Evolutionary conservation across 2,888 invertebrate genomes (phyloP).

Genomic region (Lasioglossum pauxillum): DNA sequence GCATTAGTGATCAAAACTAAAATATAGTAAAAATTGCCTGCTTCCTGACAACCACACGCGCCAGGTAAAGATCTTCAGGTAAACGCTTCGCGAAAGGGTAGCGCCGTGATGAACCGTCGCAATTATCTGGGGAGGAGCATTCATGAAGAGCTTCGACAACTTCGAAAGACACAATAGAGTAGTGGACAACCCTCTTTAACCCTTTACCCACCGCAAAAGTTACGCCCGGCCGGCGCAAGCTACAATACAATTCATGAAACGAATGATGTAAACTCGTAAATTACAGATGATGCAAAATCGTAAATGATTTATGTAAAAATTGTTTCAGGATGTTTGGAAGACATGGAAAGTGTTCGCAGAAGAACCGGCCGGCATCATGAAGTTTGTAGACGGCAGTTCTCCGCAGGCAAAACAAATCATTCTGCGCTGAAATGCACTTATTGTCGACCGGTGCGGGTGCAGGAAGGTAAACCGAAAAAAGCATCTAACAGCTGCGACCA

Average conservation of each 20-base stretch:
- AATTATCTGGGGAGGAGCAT: neutral
- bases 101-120: neutral
- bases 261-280: too few relatives aligned
- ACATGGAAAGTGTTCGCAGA: neutral
- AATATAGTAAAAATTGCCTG: too few relatives aligned
- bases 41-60: too few relatives aligned
- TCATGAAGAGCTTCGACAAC: neutral
- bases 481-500: neutral
- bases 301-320: too few relatives aligned
- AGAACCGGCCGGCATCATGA: neutral
- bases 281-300: too few relatives aligned
- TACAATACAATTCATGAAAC: too few relatives aligned
- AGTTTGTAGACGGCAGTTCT: neutral
- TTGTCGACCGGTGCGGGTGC: neutral
- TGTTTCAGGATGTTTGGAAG: too few relatives aligned
- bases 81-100: too few relatives aligned
- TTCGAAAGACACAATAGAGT: neutral
- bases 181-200: neutral
- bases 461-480: constrained; percentile 15
- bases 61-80: too few relatives aligned
- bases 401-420: neutral
- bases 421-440: neutral
- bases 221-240: too few relatives aligned
- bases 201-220: accelerated
- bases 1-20: too few relatives aligned